phyloP scores from a whole-genome alignment of 2,888 invertebrate genomes.

The Hirtodrosophila alboralis region DNA sequence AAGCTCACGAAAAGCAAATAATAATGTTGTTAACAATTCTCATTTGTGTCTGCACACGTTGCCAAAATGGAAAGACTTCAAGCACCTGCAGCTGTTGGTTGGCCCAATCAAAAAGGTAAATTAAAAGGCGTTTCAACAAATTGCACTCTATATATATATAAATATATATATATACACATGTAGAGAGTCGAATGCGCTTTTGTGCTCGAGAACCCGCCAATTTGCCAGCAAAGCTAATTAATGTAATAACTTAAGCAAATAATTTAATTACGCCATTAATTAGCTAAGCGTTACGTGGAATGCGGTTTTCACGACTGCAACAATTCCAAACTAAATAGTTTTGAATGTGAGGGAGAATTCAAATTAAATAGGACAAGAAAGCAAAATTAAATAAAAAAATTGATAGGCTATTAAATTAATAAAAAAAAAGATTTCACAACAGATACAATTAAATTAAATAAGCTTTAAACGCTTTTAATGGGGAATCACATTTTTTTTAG shows the following conservation, averaged over 20 bases:
- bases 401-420: no score
- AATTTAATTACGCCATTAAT: slow-evolving; percentile 62
- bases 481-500: no score
- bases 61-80: slow-evolving; percentile 14
- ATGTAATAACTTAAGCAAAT: slow-evolving; percentile 48
- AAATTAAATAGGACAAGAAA: neutral
- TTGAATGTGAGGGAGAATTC: neutral
- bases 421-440: no score
- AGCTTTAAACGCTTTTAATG: no score
- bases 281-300: slow-evolving; percentile 54
- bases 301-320: slow-evolving; percentile 42
- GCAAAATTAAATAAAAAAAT: no score
- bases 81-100: slow-evolving; percentile 17
- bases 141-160: slow-evolving; percentile 22
- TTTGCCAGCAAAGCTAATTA: slow-evolving; percentile 49
- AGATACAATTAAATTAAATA: no score
- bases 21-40: slow-evolving; percentile 38
- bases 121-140: slow-evolving; percentile 42
- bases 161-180: neutral
- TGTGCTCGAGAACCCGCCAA: slow-evolving; percentile 49
- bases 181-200: slow-evolving; percentile 4
- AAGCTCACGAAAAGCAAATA: slow-evolving; percentile 3
- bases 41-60: slow-evolving; percentile 12
- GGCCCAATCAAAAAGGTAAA: slow-evolving; percentile 27
- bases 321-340: slow-evolving; percentile 28